Conservation (phyloP, 1,140 invertebrate genomes). For the Eupeodes corollae region DNA sequence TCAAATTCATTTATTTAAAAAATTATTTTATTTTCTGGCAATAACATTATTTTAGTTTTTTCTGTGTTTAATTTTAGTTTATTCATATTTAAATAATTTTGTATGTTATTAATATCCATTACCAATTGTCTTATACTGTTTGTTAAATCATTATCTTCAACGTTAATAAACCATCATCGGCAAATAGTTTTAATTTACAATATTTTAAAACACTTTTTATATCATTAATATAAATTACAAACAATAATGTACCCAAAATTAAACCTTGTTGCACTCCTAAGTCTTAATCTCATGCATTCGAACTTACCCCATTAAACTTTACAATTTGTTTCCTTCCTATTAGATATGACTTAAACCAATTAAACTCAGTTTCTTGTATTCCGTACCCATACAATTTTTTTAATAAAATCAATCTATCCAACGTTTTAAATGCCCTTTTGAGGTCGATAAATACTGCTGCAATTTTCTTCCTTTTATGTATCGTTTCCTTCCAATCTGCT, state of each 20-base stretch:
- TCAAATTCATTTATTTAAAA: no score
- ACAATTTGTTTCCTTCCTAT: neutral
- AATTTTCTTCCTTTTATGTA: neutral
- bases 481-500: neutral
- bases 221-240: neutral
- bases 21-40: neutral
- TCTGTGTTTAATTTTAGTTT: constrained; percentile 1
- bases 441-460: neutral
- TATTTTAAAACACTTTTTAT: neutral
- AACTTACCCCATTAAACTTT: neutral
- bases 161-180: no score
- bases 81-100: neutral
- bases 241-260: neutral
- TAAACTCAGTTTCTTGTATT: neutral
- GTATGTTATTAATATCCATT: neutral
- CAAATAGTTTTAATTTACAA: neutral
- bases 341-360: neutral
- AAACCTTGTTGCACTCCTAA: neutral
- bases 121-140: no score
- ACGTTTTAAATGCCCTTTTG: neutral
- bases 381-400: neutral
- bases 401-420: neutral
- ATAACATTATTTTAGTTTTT: neutral
- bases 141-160: no score
- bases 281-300: neutral